A percentile compares a stretch with the other conserved stretches of the same genome.
These are phyloP conservation scores for Auanema sp. DNA, from an alignment of 2,888 invertebrate genomes.

Conservation along the genomic window DNA sequence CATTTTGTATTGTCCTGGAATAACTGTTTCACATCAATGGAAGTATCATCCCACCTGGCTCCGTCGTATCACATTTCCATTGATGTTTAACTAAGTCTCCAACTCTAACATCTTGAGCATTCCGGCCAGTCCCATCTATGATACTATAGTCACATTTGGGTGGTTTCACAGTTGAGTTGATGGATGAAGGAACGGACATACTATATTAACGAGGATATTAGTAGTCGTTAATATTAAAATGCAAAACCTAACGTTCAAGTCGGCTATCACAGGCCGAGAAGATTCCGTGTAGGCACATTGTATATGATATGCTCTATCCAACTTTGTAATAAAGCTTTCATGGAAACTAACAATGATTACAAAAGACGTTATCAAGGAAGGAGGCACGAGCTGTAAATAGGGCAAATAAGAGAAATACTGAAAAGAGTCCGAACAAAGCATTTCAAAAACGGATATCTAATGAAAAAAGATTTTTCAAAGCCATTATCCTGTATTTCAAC, in stretches of 20 bases:
- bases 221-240: not conserved
- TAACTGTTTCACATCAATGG: conserved; percentile 2
- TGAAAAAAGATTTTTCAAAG: too few relatives aligned
- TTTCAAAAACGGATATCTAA: too few relatives aligned
- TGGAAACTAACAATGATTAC: conserved; percentile 63
- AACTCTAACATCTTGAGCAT: conserved; percentile 35
- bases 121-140: conserved; percentile 16
- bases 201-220: not conserved
- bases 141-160: conserved; percentile 31
- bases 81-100: conserved; percentile 50
- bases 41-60: conserved; percentile 3
- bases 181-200: not conserved
- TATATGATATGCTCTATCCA: conserved; percentile 61
- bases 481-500: too few relatives aligned
- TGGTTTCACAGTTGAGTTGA: conserved; percentile 9
- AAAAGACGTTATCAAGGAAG: conserved; percentile 59
- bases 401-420: too few relatives aligned
- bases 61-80: conserved; percentile 44
- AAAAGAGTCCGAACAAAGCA: too few relatives aligned
- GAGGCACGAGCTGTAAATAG: conserved; percentile 51
- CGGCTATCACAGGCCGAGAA: conserved; percentile 50
- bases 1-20: conserved; percentile 31
- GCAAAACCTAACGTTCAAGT: conserved; percentile 55
- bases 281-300: conserved; percentile 59
- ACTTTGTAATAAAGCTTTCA: conserved; percentile 60